Evolutionary conservation across 2,888 invertebrate species (phyloP).

Genomic region (Brachynemurus nebulosus): DNA sequence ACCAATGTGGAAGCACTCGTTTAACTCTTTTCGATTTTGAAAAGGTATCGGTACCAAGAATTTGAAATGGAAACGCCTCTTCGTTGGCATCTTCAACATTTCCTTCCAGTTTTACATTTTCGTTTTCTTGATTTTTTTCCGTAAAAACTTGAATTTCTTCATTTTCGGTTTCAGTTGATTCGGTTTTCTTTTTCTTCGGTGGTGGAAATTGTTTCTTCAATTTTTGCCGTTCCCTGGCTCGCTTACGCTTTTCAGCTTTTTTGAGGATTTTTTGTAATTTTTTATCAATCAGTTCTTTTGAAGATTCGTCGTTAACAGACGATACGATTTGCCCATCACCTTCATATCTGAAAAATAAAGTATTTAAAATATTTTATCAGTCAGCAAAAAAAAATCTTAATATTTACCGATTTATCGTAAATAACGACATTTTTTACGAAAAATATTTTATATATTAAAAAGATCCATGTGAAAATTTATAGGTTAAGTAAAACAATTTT

Average conservation of each 20-base stretch:
- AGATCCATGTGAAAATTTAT: no score
- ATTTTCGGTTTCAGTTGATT: neutral
- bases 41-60: neutral
- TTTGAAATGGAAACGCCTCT: slow-evolving; percentile 4
- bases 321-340: neutral
- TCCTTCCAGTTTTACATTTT: neutral
- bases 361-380: no score
- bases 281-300: slow-evolving; percentile 24
- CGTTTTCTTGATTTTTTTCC: neutral
- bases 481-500: no score
- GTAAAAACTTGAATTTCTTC: no score
- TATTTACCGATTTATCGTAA: no score
- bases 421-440: no score
- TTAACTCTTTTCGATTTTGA: slow-evolving; percentile 30
- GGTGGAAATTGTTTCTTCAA: slow-evolving; percentile 18
- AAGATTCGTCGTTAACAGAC: neutral
- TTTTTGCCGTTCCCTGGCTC: slow-evolving; percentile 28
- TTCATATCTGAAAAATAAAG: slow-evolving; percentile 7
- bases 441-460: no score
- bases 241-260: slow-evolving; percentile 43
- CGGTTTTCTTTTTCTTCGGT: neutral
- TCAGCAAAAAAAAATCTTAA: no score
- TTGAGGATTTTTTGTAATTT: slow-evolving; percentile 43
- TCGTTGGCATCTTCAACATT: slow-evolving; percentile 7
- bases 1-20: slow-evolving; percentile 75